Evolutionary conservation across 1,140 invertebrate genomes (phyloP).

Genomic region (Apis dorsata): DNA sequence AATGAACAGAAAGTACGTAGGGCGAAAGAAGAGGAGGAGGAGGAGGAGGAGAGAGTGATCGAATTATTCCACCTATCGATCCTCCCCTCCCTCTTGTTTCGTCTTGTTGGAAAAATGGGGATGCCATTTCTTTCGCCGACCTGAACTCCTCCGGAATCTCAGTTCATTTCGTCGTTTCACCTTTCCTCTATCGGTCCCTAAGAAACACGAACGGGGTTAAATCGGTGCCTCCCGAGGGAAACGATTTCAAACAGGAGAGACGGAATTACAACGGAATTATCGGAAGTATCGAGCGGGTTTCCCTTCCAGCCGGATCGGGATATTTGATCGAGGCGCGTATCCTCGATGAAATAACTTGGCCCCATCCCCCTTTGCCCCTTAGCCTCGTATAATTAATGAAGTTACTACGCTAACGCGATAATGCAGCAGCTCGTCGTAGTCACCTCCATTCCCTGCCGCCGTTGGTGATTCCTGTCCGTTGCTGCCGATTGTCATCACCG

Average conservation of each 20-base stretch:
- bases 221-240: conserved; percentile 24
- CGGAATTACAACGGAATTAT: conserved; percentile 26
- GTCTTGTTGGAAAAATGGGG: too few species aligned
- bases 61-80: too few species aligned
- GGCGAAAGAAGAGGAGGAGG: too few species aligned
- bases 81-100: too few species aligned
- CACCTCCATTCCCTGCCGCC: too few species aligned
- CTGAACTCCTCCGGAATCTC: background rate
- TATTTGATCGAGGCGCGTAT: conserved; percentile 22
- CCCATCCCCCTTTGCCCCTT: background rate
- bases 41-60: too few species aligned
- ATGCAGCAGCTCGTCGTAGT: too few species aligned
- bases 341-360: conserved; percentile 18
- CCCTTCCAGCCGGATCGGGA: conserved; percentile 28
- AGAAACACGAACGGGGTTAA: background rate
- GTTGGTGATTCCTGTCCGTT: too few species aligned
- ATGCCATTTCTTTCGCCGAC: too few species aligned
- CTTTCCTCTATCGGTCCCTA: background rate
- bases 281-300: conserved; percentile 25
- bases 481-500: too few species aligned
- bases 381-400: background rate
- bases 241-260: background rate
- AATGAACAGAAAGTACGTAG: too few species aligned
- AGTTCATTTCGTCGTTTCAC: background rate
- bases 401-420: too few species aligned